Percentiles rank a stretch among this genome's conserved stretches.
Evolutionary conservation across 1,140 invertebrate species (phyloP).

Genomic region (Thaumatotibia leucotreta): DNA sequence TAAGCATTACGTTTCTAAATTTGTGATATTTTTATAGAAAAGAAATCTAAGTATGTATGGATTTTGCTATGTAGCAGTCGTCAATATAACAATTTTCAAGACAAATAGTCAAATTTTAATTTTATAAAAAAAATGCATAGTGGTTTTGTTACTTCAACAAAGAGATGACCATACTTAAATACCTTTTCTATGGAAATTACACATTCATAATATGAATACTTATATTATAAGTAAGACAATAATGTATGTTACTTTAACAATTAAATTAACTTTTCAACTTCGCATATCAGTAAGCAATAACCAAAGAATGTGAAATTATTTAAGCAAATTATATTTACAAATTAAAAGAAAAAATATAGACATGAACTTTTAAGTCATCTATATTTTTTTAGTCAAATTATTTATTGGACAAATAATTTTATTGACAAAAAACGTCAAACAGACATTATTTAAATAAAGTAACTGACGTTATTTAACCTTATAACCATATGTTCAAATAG

Average conservation of each 20-base stretch:
- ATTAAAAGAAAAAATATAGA: background rate
- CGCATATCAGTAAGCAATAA: slow-evolving; percentile 13
- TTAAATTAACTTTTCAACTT: slow-evolving; percentile 4
- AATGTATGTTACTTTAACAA: background rate
- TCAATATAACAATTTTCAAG: background rate
- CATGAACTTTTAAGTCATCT: background rate
- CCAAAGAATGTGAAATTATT: background rate
- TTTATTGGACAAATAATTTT: background rate
- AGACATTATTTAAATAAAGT: background rate
- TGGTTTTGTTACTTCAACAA: background rate
- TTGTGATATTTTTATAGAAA: background rate
- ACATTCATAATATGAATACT: too few species aligned
- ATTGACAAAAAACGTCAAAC: background rate
- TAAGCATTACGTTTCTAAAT: background rate
- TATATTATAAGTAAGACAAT: slow-evolving; percentile 5
- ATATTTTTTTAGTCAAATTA: slow-evolving; percentile 10
- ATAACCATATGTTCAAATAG: background rate
- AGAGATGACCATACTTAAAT: background rate
- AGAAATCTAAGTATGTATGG: too few species aligned
- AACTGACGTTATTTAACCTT: background rate
- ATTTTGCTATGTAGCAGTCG: background rate
- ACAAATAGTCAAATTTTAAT: too few species aligned
- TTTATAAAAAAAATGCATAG: background rate
- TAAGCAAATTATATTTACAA: slow-evolving; percentile 10
- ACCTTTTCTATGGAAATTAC: background rate